Evolutionary conservation across 1,140 invertebrate species (phyloP).

Genomic region (Coenobita brevimanus): DNA sequence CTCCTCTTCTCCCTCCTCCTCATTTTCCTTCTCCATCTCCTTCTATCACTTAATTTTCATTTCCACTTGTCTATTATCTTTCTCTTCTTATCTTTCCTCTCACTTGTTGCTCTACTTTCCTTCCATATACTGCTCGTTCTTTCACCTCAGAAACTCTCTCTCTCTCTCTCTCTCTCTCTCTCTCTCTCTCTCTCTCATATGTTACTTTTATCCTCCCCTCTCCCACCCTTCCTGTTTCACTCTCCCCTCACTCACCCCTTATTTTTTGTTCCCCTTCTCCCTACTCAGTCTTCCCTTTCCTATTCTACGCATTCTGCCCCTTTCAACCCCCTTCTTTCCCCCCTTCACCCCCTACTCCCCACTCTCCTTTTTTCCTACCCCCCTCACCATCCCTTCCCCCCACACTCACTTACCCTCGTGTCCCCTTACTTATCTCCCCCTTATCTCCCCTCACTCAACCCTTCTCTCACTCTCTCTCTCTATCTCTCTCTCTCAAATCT

Average conservation of each 20-base stretch:
- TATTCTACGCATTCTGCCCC: not conserved
- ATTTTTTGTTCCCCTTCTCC: not conserved
- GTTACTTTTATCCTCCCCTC: too few relatives aligned
- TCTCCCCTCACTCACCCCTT: not conserved
- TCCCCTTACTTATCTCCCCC: not conserved
- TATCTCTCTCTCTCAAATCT: not conserved
- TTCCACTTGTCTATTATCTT: too few relatives aligned
- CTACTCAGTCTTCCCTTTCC: not conserved
- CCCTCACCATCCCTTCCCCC: not conserved
- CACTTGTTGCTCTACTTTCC: too few relatives aligned
- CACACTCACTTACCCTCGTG: not conserved
- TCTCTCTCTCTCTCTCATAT: not conserved
- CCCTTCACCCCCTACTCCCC: too few relatives aligned
- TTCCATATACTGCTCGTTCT: too few relatives aligned
- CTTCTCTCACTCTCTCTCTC: constrained; percentile 20
- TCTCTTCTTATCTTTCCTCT: too few relatives aligned
- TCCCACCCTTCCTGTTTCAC: not conserved
- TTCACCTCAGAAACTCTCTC: too few relatives aligned
- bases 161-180: not conserved
- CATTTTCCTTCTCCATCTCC: too few relatives aligned
- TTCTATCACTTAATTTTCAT: too few relatives aligned
- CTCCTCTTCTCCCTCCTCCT: too few relatives aligned
- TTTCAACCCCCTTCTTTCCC: not conserved
- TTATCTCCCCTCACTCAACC: not conserved
- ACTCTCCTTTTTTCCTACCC: not conserved